Evolutionary conservation across 1,140 invertebrate genomes (phyloP), one percentile per base, ranked within the genome.

Genomic region (Gonatopus flavifemur): DNA sequence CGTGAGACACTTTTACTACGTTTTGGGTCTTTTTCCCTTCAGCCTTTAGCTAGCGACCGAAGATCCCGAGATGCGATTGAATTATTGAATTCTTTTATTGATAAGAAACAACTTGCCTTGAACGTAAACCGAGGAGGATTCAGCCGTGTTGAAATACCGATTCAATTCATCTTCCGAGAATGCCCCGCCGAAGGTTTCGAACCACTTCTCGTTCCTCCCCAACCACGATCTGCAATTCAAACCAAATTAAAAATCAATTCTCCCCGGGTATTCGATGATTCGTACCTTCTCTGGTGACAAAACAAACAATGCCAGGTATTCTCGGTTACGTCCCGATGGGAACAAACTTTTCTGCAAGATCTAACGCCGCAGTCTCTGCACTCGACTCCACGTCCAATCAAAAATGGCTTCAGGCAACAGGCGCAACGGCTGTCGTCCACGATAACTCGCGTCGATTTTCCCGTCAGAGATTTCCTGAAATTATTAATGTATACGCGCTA

Each of bases 371-470:
- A 76, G 42, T 75, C 69, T 37, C 42, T 52, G 57, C 75, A 77
- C 18, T 60, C 58, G 12, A 69, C 62, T 10, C 67, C 62, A 8
- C 64, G 59, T 13, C 47, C 55, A 18, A 68, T 52, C 24, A 66
- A 38, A 52, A 76, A 69, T 41, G 72, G 66, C 59, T 67, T 70
- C 45, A 76, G 48, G 21, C 75, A 76, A 49, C 74, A 77, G 54
- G 63, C 64, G 64, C 75, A 76, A 4, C 62, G 64, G 54, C 59
- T 67, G 15, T 73, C 62, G 35, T 72, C 61, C 20, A 54, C 15
- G n/a, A 25, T 20, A 13, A 48, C 37, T 55, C 40, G 51, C 43
- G 56, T 57, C 21, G 20, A 36, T 37, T 58, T 25, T 19, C 51
- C 30, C 43, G 55, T 62, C 38, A 49, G 49, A 22, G 52, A 39